Base-by-base conservation (phyloP, 2,113 vertebrate genomes). In the Myiozetetes cayanensis region DNA sequence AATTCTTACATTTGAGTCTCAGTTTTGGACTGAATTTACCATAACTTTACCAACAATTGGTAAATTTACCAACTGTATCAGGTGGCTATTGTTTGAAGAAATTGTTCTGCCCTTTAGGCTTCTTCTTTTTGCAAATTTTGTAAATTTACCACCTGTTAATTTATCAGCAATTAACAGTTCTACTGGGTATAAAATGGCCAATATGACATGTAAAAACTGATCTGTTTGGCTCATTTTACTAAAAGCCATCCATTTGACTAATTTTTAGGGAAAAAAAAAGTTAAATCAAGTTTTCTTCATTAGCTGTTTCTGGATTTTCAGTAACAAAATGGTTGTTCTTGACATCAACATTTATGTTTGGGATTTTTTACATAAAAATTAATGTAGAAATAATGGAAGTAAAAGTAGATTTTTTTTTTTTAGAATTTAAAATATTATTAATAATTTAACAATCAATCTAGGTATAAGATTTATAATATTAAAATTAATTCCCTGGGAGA, bases 221-320 rank as follows among this genome's bases (percentile, higher is more conserved):
- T 33, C n/a, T 1, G 0, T 47, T 79, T 85, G 81, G 88, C 66
- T 95, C 12, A 79, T 83, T 97, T 94, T 33, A 37, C 21, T 35
- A 47, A 62, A 68, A 83, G 62, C 31, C 0, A 62, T 49, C 55
- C 2, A 19, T 70, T 62, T 63, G 9, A 56, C 49, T 56, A 0
- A 37, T 56, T 84, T 76, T 71, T 28, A 37, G 10, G 56, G 6
- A 49, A 62, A 89, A 53, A 28, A 39, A 30, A 20, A 6, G 31
- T 83, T 77, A 68, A 85, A 94, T 62, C 49, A 35, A 59, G 25
- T 52, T 93, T 85, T 89, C 15, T 94, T 94, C 50, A 56, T 43
- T 85, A 75, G 53, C 21, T 11, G 47, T 88, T 96, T 86, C 39
- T 94, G 74, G 63, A 68, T 94, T 79, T 96, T 96, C 83, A 78